Conservation (phyloP, 2,797 vertebrate species). For the Microtus californicus region DNA sequence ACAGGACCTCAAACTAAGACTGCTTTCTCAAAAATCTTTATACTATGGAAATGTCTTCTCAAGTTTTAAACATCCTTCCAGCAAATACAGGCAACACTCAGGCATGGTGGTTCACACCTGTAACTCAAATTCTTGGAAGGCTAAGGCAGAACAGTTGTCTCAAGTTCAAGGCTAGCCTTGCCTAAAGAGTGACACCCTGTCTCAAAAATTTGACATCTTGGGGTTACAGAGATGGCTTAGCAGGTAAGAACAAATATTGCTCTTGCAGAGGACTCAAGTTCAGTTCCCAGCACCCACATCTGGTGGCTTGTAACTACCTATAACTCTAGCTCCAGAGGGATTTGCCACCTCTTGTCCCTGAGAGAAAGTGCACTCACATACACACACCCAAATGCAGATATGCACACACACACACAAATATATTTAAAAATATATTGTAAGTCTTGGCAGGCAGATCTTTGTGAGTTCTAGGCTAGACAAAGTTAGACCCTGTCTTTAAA, state of each 20-base stretch:
- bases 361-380: not conserved
- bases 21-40: constrained; percentile 27
- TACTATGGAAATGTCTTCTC: not conserved
- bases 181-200: not conserved
- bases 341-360: not conserved
- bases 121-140: not conserved
- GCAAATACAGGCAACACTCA: constrained; percentile 45
- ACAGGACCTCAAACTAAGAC: constrained; percentile 2
- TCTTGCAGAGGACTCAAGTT: not conserved
- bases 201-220: not conserved
- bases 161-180: not conserved
- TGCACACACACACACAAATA: not conserved
- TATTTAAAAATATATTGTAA: not conserved
- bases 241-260: not conserved
- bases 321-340: not conserved
- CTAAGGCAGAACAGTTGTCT: not conserved
- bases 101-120: not conserved
- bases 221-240: not conserved
- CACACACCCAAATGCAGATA: not conserved
- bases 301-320: not conserved
- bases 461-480: not conserved
- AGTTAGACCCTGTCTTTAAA: not conserved
- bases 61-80: constrained; percentile 41
- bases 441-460: not conserved
- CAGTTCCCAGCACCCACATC: not conserved